These are phyloP conservation scores for Alosa alosa DNA, from an alignment of 2,113 vertebrate species.

Conservation along the genomic window DNA sequence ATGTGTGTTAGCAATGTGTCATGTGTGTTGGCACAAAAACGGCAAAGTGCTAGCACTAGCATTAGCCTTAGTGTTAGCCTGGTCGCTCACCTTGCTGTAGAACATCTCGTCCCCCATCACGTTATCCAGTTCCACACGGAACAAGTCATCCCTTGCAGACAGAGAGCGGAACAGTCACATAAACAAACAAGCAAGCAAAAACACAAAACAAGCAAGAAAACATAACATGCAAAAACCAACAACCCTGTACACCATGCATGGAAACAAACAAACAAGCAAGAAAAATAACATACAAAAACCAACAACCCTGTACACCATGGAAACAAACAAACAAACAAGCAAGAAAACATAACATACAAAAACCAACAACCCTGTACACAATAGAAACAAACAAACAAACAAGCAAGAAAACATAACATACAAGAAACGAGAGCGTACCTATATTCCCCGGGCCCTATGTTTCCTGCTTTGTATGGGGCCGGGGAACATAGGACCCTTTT, in stretches of 20 bases:
- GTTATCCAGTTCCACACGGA: conserved; percentile 86
- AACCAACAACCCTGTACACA: too few relatives aligned
- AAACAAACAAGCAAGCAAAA: conserved; percentile 20
- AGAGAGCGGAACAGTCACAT: conserved; percentile 1
- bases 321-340: too few relatives aligned
- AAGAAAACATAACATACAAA: too few relatives aligned
- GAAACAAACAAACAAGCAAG: background rate
- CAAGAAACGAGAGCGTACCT: too few relatives aligned
- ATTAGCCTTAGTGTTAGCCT: background rate
- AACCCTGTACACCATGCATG: background rate
- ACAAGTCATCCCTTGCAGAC: conserved; percentile 84
- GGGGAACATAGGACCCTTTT: too few relatives aligned
- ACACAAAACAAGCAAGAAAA: background rate
- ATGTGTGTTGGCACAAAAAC: too few relatives aligned
- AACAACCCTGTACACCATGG: too few relatives aligned
- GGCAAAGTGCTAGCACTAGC: background rate
- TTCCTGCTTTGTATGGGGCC: too few relatives aligned
- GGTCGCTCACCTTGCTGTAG: conserved; percentile 83
- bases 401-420: too few relatives aligned
- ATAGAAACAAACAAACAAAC: too few relatives aligned
- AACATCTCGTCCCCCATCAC: conserved; percentile 79
- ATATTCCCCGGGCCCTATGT: too few relatives aligned
- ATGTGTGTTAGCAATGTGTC: background rate
- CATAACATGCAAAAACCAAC: background rate
- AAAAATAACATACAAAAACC: too few relatives aligned